phyloP scores from a whole-genome alignment of 2,113 vertebrate species.

The Carettochelys insculpta region DNA sequence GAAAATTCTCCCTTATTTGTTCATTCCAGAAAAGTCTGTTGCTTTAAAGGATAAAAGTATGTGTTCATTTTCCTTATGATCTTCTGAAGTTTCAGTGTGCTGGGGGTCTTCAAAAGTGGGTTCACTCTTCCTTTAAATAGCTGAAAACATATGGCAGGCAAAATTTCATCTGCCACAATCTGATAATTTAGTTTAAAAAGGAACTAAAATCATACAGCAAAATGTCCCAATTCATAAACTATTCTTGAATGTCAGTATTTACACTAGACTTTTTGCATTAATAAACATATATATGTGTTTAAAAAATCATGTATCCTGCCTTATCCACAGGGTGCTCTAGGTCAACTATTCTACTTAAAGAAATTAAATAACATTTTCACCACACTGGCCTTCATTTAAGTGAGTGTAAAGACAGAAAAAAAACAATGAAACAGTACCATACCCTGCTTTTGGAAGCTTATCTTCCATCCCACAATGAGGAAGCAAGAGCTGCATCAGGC shows the following conservation, averaged over 20 bases:
- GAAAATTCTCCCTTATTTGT: background rate
- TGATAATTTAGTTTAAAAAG: background rate
- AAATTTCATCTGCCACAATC: background rate
- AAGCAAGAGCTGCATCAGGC: background rate
- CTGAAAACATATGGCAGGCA: background rate
- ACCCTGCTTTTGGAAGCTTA: background rate
- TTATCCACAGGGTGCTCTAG: constrained; percentile 63
- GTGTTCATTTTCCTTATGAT: background rate
- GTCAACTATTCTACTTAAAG: constrained; percentile 59
- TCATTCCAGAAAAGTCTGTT: background rate
- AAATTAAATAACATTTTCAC: background rate
- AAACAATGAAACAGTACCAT: constrained; percentile 11
- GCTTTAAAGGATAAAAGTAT: background rate
- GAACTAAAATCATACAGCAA: constrained; percentile 45
- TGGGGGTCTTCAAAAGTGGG: background rate
- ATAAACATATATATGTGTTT: constrained; percentile 27
- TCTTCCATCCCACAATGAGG: fast-evolving
- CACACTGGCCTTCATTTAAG: constrained; percentile 34
- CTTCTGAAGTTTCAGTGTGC: background rate
- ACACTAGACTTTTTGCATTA: constrained; percentile 57
- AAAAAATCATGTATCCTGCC: background rate
- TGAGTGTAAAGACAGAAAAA: background rate
- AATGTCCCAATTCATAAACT: constrained; percentile 29
- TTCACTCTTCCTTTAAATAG: background rate
- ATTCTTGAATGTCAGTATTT: constrained; percentile 24